These are phyloP conservation scores for Cnemophilus loriae DNA, from an alignment of 2,113 vertebrate species.

Conservation along the genomic window DNA sequence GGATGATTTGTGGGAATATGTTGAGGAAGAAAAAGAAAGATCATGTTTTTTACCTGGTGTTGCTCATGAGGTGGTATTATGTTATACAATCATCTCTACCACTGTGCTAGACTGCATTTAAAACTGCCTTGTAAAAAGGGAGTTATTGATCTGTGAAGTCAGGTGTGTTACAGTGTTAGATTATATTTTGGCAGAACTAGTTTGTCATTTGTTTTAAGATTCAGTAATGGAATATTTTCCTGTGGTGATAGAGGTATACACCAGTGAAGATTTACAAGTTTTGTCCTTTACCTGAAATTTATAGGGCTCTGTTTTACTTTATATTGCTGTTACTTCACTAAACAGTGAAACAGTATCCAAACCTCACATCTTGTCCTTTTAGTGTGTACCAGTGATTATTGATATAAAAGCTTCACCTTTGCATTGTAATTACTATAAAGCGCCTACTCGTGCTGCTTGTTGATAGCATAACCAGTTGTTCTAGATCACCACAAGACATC, in stretches of 20 bases:
- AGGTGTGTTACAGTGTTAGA: background rate
- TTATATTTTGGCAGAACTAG: background rate
- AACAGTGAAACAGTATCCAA: background rate
- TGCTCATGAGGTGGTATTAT: background rate
- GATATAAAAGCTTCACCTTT: background rate
- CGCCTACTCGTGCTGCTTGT: background rate
- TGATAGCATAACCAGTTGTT: background rate
- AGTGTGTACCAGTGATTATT: background rate
- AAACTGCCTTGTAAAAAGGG: background rate
- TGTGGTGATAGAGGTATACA: background rate
- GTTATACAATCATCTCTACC: accelerated
- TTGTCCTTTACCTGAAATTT: background rate
- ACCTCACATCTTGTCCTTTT: background rate
- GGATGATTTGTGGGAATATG: background rate
- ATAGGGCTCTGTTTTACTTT: background rate
- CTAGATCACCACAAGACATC: background rate
- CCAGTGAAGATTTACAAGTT: background rate
- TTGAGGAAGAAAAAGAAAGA: background rate
- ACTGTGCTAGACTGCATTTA: background rate
- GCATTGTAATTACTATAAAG: background rate
- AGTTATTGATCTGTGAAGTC: background rate
- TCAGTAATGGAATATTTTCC: background rate
- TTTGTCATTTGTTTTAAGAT: background rate
- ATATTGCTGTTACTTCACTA: background rate
- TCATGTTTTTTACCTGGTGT: background rate